These are phyloP conservation scores for Peromyscus eremicus DNA, from an alignment of 2,797 vertebrate genomes.

Conservation along the genomic window DNA sequence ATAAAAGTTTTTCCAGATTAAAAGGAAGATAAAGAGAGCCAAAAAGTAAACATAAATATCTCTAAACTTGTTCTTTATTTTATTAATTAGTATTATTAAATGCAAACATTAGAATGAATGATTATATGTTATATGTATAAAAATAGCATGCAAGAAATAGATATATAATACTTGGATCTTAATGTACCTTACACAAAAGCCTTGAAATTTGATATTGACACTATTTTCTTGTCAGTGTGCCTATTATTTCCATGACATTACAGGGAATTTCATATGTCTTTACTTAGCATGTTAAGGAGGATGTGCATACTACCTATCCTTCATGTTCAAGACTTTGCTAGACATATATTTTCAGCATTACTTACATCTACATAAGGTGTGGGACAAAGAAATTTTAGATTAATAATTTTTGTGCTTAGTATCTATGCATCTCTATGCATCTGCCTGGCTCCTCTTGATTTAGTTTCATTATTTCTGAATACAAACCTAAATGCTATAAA, in stretches of 20 bases:
- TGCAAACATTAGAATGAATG: background rate
- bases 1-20: background rate
- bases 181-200: background rate
- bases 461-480: background rate
- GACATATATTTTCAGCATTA: background rate
- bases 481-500: background rate
- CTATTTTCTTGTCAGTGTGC: background rate
- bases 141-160: background rate
- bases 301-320: background rate
- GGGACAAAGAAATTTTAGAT: background rate
- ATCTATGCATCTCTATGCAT: background rate
- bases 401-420: background rate
- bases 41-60: background rate
- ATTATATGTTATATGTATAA: background rate
- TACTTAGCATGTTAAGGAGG: background rate
- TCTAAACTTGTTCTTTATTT: background rate
- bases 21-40: background rate
- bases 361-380: background rate
- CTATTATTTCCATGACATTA: background rate
- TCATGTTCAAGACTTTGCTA: background rate
- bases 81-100: background rate
- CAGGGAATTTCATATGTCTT: background rate
- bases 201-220: background rate
- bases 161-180: background rate
- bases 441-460: background rate